Evolutionary conservation across 2,888 invertebrate species (phyloP).

Genomic region (Pinctada fucata): DNA sequence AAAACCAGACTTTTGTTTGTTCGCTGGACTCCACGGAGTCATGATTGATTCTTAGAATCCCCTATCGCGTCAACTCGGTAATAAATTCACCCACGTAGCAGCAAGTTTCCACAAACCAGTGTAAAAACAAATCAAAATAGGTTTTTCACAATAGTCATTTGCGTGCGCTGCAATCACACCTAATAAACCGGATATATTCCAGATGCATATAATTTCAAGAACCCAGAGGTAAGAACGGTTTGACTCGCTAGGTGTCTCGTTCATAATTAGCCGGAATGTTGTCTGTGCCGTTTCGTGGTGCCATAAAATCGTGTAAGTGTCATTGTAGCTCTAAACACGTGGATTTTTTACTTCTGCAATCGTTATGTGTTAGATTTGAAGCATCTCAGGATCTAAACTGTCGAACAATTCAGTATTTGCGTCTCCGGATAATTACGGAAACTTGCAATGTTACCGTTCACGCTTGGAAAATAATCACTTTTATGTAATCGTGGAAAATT

Average conservation of each 20-base stretch:
- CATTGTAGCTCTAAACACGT: conserved; percentile 31
- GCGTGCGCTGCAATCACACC: conserved; percentile 28
- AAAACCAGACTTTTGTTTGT: too few species aligned
- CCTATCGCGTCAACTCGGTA: background rate
- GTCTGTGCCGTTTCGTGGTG: conserved; percentile 37
- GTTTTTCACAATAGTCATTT: conserved; percentile 24
- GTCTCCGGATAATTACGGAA: conserved; percentile 32
- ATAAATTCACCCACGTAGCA: conserved; percentile 6
- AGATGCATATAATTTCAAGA: conserved; percentile 38
- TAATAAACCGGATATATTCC: conserved; percentile 33
- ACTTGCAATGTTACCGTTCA: conserved; percentile 28
- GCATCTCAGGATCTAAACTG: conserved; percentile 32
- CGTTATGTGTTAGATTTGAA: conserved; percentile 31
- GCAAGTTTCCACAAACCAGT: conserved; percentile 13
- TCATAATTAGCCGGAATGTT: conserved; percentile 37
- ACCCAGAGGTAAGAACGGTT: conserved; percentile 25
- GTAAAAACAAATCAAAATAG: conserved; percentile 9
- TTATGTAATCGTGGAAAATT: conserved; percentile 31
- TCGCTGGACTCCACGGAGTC: too few species aligned
- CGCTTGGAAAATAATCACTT: conserved; percentile 32
- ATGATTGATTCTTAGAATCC: background rate
- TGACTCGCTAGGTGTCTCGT: conserved; percentile 40
- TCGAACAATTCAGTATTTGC: conserved; percentile 20
- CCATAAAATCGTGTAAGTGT: conserved; percentile 40
- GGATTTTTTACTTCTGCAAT: conserved; percentile 24